Conservation (phyloP, 2,113 vertebrate species). For the Halichoerus grypus region DNA sequence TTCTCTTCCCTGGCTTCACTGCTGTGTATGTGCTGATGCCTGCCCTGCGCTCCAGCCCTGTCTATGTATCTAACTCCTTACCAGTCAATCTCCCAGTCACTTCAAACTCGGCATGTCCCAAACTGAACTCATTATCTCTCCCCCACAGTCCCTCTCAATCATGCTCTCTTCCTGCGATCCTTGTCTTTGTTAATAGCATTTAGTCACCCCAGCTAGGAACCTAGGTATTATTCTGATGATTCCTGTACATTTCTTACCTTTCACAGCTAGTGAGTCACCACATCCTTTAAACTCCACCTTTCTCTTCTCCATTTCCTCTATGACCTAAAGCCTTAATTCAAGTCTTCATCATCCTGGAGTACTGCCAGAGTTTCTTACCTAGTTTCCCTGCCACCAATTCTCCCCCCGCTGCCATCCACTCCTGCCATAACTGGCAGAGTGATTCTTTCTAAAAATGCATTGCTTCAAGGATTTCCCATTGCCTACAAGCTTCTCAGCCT, state of each 20-base stretch:
- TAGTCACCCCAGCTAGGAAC: neutral
- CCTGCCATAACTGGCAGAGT: neutral
- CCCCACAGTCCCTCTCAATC: neutral
- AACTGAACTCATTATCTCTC: neutral
- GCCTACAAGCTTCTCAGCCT: neutral
- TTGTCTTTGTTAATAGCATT: neutral
- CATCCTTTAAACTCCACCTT: neutral
- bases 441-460: constrained; percentile 19
- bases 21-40: neutral
- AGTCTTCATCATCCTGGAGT: neutral
- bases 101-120: neutral
- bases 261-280: neutral
- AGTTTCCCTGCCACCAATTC: neutral
- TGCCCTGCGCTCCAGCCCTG: neutral
- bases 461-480: neutral
- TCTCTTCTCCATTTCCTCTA: neutral
- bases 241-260: neutral
- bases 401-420: too few relatives aligned
- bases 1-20: neutral
- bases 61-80: neutral
- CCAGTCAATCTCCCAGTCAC: neutral
- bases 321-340: neutral
- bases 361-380: neutral
- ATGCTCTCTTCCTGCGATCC: constrained; percentile 6
- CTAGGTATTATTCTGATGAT: neutral